phyloP scores from a whole-genome alignment of 2,113 vertebrate species.

The Aspiorhynchus laticeps region DNA sequence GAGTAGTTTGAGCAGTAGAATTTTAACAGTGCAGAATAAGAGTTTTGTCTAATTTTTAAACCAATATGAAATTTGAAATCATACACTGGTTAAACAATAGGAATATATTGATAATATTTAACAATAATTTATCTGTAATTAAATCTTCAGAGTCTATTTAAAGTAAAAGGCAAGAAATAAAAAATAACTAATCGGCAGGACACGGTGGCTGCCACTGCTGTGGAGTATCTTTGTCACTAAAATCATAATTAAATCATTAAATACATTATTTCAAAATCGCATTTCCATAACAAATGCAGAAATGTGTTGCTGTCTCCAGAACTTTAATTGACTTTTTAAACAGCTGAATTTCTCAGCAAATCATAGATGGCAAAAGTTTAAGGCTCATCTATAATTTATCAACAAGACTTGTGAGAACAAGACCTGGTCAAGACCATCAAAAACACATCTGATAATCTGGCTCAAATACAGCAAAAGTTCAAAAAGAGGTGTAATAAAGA shows the following conservation, averaged over 20 bases:
- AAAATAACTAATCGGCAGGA: conserved; percentile 34
- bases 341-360: not conserved
- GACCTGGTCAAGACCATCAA: not conserved
- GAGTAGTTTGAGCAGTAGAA: conserved; percentile 38
- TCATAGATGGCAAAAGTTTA: not conserved
- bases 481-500: not conserved
- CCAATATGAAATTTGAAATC: conserved; percentile 42
- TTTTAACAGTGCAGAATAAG: conserved; percentile 42
- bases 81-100: conserved; percentile 25
- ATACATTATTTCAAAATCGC: conserved; percentile 48
- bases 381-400: not conserved
- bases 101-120: conserved; percentile 16
- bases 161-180: not conserved
- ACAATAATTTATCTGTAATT: conserved; percentile 30
- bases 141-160: conserved; percentile 47
- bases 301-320: conserved; percentile 42
- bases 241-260: conserved; percentile 56
- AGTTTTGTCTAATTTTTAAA: conserved; percentile 44
- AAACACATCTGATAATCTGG: not conserved
- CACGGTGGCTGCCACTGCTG: not conserved
- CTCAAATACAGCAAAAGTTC: not conserved
- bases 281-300: conserved; percentile 58
- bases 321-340: conserved; percentile 50
- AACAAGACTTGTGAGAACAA: not conserved
- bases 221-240: conserved; percentile 45